phyloP scores from a whole-genome alignment of 2,797 vertebrate genomes.

The Cuniculus paca region DNA sequence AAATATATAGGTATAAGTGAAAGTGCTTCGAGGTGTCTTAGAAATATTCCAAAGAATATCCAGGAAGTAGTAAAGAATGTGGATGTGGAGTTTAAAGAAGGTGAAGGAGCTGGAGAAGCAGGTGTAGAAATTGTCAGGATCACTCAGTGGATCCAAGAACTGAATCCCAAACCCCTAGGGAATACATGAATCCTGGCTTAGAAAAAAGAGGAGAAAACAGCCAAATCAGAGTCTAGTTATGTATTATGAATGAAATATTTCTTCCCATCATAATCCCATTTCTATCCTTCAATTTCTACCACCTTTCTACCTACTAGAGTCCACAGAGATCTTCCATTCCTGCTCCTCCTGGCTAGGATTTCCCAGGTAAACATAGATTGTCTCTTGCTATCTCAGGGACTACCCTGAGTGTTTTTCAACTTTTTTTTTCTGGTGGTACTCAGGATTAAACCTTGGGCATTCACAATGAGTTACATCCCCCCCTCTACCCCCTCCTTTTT shows the following conservation, averaged over 20 bases:
- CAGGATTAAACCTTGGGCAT: background rate
- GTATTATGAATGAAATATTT: background rate
- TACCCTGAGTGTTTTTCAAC: background rate
- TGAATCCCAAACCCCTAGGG: background rate
- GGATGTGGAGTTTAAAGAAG: background rate
- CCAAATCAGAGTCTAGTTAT: background rate
- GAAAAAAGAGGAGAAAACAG: constrained; percentile 2
- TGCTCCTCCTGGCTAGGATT: background rate
- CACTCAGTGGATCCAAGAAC: background rate
- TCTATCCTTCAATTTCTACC: background rate
- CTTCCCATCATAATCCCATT: background rate
- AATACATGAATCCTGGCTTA: background rate
- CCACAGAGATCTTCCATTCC: background rate
- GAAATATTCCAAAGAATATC: constrained; percentile 3
- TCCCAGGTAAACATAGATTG: background rate
- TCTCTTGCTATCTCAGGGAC: background rate
- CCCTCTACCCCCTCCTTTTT: background rate
- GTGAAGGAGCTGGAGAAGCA: background rate
- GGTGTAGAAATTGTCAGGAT: background rate
- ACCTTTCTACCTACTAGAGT: background rate
- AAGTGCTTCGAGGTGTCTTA: background rate
- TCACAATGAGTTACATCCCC: background rate
- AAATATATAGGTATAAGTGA: background rate
- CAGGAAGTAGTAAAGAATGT: background rate
- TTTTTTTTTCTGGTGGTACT: background rate